phyloP scores from a whole-genome alignment of 2,113 vertebrate genomes.

The Urocolius indicus region DNA sequence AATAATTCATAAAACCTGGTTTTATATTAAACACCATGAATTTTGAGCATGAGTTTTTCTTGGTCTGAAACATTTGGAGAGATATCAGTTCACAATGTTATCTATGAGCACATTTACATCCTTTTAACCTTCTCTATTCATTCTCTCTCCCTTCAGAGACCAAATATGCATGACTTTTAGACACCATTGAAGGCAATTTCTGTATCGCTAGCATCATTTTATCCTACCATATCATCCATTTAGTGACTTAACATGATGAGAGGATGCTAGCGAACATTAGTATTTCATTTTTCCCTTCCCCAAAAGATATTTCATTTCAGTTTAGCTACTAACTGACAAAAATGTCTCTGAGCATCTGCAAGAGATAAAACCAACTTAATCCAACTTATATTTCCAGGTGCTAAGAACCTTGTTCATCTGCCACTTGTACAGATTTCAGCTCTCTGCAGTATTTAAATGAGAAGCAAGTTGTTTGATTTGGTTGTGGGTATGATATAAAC shows the following conservation, averaged over 20 bases:
- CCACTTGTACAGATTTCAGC: conserved; percentile 26
- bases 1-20: neutral
- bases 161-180: neutral
- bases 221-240: conserved; percentile 15
- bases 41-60: neutral
- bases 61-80: neutral
- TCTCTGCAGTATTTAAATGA: conserved; percentile 60
- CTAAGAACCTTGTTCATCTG: conserved; percentile 53
- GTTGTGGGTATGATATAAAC: conserved; percentile 37
- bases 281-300: conserved; percentile 66
- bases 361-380: conserved; percentile 63
- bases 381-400: conserved; percentile 57
- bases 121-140: neutral
- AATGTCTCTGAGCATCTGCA: conserved; percentile 59
- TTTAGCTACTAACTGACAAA: conserved; percentile 64
- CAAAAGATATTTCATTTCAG: conserved; percentile 59
- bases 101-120: neutral
- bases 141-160: neutral
- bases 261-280: conserved; percentile 42
- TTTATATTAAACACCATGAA: neutral
- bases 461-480: conserved; percentile 55
- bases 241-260: conserved; percentile 40
- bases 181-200: conserved; percentile 26
- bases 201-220: conserved; percentile 39
- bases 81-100: neutral